A percentile compares a stretch with the other conserved stretches of the same genome.
phyloP scores from a whole-genome alignment of 2,113 vertebrate species.

The Triplophysa rosa region DNA sequence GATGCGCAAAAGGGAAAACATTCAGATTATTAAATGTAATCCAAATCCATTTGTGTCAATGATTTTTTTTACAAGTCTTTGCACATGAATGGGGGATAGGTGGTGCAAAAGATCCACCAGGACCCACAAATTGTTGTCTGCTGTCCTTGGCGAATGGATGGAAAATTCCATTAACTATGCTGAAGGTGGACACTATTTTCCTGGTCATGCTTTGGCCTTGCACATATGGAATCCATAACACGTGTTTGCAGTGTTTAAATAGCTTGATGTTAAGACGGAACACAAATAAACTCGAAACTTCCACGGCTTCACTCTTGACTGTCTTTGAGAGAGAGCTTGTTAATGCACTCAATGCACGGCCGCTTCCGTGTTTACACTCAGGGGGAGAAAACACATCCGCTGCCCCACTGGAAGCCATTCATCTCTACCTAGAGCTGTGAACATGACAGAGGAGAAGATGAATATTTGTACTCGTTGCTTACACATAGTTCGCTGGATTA shows the following conservation, averaged over 20 bases:
- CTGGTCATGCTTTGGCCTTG: neutral
- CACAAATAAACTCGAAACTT: conserved; percentile 1
- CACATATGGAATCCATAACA: conserved; percentile 28
- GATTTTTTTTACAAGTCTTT: neutral
- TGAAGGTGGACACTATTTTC: neutral
- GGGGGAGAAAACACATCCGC: too few species aligned
- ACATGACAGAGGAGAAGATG: too few species aligned
- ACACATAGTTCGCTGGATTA: too few species aligned
- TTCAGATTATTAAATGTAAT: too few species aligned
- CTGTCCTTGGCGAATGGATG: neutral
- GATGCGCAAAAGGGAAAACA: too few species aligned
- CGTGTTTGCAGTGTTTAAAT: neutral
- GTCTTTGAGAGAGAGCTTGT: neutral
- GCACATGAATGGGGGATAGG: neutral
- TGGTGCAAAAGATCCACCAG: neutral
- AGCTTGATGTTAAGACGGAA: neutral
- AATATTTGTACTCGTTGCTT: too few species aligned
- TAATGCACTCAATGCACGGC: too few species aligned
- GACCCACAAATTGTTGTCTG: neutral
- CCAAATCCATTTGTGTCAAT: too few species aligned
- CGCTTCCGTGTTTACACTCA: too few species aligned
- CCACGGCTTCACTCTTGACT: neutral
- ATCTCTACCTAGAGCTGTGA: too few species aligned
- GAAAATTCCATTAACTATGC: neutral
- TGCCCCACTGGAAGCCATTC: too few species aligned